Conservation (phyloP, 2,113 vertebrate species). For the Leptodactylus fuscus region DNA sequence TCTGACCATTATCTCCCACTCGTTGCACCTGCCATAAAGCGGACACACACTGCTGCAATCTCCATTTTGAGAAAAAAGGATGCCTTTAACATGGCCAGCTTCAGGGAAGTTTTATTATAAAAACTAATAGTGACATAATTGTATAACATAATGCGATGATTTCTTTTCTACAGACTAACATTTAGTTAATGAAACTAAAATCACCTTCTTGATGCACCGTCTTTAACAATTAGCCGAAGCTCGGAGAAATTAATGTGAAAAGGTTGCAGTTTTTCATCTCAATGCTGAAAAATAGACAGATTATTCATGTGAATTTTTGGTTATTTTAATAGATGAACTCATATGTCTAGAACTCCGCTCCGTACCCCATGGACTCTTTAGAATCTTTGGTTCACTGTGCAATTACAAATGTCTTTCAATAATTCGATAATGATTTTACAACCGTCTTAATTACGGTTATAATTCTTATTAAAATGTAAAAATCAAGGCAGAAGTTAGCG, state of each 20-base stretch:
- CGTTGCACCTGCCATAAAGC: too few species aligned
- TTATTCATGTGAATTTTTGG: not conserved
- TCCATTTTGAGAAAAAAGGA: too few species aligned
- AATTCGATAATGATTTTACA: conserved; percentile 13
- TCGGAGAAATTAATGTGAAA: not conserved
- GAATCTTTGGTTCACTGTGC: not conserved
- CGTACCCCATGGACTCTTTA: not conserved
- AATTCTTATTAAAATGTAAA: conserved; percentile 20
- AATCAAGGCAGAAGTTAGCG: not conserved
- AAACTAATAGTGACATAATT: too few species aligned
- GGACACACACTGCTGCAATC: too few species aligned
- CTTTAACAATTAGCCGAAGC: not conserved
- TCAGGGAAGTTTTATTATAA: too few species aligned
- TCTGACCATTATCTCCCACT: too few species aligned
- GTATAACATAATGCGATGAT: not conserved
- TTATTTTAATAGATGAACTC: not conserved
- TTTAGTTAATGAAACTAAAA: not conserved
- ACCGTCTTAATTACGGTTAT: not conserved
- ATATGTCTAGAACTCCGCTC: not conserved
- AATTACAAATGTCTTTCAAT: conserved; percentile 15
- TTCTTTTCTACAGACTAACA: not conserved
- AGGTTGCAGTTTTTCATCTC: not conserved
- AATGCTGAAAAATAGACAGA: not conserved
- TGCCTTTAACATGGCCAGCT: too few species aligned
- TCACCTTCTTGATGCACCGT: not conserved